These are phyloP conservation scores for Sarcophilus harrisii DNA, from an alignment of 2,797 vertebrate genomes.

Conservation along the genomic window DNA sequence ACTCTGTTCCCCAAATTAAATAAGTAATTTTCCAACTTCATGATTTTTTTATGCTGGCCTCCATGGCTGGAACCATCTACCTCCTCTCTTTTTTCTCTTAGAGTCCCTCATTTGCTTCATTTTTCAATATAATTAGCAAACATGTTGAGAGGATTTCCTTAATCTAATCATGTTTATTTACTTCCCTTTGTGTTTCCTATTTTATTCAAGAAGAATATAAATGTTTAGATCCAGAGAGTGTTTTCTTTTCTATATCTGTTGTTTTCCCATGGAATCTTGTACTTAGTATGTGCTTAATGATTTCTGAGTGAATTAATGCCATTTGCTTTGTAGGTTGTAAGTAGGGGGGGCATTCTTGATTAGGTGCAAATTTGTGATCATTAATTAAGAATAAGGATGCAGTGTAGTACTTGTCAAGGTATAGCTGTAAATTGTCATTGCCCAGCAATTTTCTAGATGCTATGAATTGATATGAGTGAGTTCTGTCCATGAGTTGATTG, in stretches of 20 bases:
- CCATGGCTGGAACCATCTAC: background rate
- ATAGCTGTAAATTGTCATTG: background rate
- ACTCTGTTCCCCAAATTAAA: background rate
- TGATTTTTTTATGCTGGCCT: background rate
- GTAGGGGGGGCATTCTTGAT: background rate
- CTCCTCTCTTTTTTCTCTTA: background rate
- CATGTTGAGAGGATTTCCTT: background rate
- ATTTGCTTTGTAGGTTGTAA: background rate
- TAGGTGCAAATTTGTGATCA: background rate
- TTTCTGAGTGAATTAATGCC: background rate
- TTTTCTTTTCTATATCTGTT: background rate
- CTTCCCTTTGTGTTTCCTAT: background rate
- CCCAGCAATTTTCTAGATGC: background rate
- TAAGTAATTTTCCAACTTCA: background rate
- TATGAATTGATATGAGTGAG: background rate
- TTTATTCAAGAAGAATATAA: background rate
- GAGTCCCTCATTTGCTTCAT: background rate
- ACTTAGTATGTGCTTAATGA: background rate
- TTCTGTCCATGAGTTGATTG: background rate
- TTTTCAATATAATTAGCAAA: background rate
- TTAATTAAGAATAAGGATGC: background rate
- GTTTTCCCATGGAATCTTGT: background rate
- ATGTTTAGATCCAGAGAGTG: background rate
- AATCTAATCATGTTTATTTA: background rate
- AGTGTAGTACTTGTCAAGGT: background rate